Evolutionary conservation across 2,888 invertebrate species (phyloP), one percentile per base, ranked within the genome.

Genomic region (Chymomyza fuscimana): DNA sequence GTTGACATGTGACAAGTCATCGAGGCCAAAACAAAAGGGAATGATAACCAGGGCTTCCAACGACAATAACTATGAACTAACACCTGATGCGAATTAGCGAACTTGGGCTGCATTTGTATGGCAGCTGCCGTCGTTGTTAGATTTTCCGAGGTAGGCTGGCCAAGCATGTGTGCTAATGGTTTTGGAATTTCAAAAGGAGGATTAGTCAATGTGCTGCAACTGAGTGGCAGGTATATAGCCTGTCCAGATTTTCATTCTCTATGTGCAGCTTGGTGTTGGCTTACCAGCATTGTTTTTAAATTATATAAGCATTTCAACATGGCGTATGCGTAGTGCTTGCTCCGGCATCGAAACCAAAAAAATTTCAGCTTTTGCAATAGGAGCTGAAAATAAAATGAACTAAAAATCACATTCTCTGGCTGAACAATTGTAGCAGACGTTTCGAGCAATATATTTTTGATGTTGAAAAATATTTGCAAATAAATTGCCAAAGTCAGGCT

Each of bases 1-100:
- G 87, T 76, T 73, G 83, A 84, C 83, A 86, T 87, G 81, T 84
- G 87, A 80, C 87, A 84, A 85, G 86, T 87, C 83, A 82, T 87
- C 87, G 32, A 82, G 82, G 70, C 77, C 67, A 32, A 25, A 68
- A 79, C 80, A 77, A 78, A 74, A 76, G 73, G 80, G 81, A 82
- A n/a, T n/a, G n/a, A n/a, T n/a, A n/a, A 29, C n/a, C 22, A 60
- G n/a, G 60, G 32, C 32, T 29, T 16, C 16, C 60, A 4, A 1
- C 7, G 36, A 32, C 36, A 29, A 58, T 12, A 12, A 46, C 59
- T 59, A 5, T n/a, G 29, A 15, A 12, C 29, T 22, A 6, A 56
- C 56, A n/a, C 52, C 54, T 64, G 63, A 12, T 69, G 15, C 25
- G 59, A 51, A 51, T 65, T 59, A 19, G 29, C 52, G 40, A 29